phyloP scores from a whole-genome alignment of 2,888 invertebrate species.

The Drosophila imparisetae region DNA sequence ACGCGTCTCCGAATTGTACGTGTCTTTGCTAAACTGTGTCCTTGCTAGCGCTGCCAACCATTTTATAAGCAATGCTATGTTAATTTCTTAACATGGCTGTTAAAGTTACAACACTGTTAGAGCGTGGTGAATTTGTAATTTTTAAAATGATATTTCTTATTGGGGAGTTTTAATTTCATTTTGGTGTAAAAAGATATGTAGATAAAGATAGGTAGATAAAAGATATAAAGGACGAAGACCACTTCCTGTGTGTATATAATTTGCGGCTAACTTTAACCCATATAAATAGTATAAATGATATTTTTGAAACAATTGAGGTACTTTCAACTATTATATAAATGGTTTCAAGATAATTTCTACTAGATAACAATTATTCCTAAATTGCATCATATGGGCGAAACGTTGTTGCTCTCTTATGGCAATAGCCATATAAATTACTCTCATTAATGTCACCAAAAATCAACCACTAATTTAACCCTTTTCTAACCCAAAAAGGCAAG shows the following conservation, averaged over 20 bases:
- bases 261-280: not conserved
- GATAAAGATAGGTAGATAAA: too few species aligned
- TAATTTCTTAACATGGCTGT: not conserved
- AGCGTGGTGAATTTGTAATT: not conserved
- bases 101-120: not conserved
- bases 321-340: not conserved
- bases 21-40: slow-evolving; percentile 12
- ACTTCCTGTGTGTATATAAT: not conserved
- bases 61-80: not conserved
- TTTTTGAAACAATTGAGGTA: not conserved
- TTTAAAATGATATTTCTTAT: not conserved
- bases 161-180: not conserved
- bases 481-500: slow-evolving; percentile 39
- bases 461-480: slow-evolving; percentile 67
- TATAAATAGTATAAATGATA: not conserved
- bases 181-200: not conserved
- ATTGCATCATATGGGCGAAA: not conserved
- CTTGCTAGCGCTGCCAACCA: slow-evolving; percentile 31
- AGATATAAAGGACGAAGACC: too few species aligned
- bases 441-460: slow-evolving; percentile 64
- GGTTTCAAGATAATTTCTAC: not conserved
- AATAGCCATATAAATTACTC: slow-evolving; percentile 29
- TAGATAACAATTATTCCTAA: not conserved
- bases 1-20: not conserved
- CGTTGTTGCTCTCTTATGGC: slow-evolving; percentile 2